These are phyloP conservation scores for Patella pellucida DNA, from an alignment of 2,888 invertebrate species.

Conservation along the genomic window DNA sequence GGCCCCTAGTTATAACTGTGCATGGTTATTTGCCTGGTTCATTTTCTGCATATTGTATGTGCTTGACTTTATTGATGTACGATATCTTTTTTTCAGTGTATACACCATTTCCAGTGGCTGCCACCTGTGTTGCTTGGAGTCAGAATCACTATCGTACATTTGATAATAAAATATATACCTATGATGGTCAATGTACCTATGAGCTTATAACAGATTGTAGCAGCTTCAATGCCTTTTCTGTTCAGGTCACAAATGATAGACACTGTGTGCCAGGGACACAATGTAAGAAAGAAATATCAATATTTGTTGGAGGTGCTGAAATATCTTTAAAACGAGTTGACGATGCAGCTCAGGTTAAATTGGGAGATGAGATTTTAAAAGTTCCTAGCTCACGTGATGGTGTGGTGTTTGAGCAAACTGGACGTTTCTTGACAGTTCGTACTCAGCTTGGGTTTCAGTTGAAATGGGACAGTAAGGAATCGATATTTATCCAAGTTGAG, in stretches of 20 bases:
- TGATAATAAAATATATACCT: conserved; percentile 83
- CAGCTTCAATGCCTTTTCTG: conserved; percentile 76
- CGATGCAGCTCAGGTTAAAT: conserved; percentile 47
- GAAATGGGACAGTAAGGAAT: conserved; percentile 82
- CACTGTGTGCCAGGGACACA: conserved; percentile 73
- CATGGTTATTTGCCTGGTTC: no score
- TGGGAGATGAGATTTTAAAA: conserved; percentile 41
- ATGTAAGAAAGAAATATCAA: conserved; percentile 75
- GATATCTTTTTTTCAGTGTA: conserved; percentile 21
- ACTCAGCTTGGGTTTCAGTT: conserved; percentile 78
- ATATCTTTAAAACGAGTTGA: conserved; percentile 43
- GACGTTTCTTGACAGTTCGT: conserved; percentile 79
- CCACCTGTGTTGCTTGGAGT: conserved; percentile 85
- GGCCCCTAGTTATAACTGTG: no score
- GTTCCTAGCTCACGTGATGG: conserved; percentile 73
- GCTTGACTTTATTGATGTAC: no score
- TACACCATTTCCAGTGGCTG: conserved; percentile 54
- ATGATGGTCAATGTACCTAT: conserved; percentile 81
- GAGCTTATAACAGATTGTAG: conserved; percentile 80
- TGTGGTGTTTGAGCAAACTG: conserved; percentile 81
- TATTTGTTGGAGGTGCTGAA: conserved; percentile 80
- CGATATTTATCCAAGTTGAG: conserved; percentile 53
- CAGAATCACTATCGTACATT: conserved; percentile 87
- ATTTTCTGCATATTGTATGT: no score
- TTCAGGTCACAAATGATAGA: conserved; percentile 76